A percentile compares a stretch with the other conserved stretches of the same genome.
Conservation (phyloP, 2,888 invertebrate genomes). For the Cephus sareptanus region DNA sequence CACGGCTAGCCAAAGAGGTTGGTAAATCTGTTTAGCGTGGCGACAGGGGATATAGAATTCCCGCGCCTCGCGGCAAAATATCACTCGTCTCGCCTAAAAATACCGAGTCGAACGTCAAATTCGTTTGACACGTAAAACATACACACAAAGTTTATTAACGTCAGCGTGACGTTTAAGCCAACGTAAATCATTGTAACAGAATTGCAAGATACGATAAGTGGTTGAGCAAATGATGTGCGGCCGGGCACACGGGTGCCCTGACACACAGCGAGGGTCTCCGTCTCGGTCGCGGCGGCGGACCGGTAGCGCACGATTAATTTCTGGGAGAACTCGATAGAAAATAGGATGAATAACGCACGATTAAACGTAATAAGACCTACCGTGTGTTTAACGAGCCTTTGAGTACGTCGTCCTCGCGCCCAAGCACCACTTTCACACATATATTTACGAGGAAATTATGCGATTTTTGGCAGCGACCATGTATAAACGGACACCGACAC, state of each 20-base stretch:
- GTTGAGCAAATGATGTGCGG: background rate
- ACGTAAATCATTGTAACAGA: background rate
- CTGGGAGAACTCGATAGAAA: background rate
- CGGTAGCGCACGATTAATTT: conserved; percentile 28
- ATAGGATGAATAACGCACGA: conserved; percentile 2
- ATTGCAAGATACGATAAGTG: background rate
- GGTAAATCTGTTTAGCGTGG: conserved; percentile 2
- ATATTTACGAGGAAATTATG: conserved; percentile 45
- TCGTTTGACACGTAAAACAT: conserved; percentile 1
- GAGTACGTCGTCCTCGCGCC: conserved; percentile 47
- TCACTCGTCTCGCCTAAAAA: conserved; percentile 23
- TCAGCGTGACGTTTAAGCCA: conserved; percentile 12
- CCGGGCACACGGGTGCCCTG: conserved; percentile 3
- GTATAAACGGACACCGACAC: conserved; percentile 63
- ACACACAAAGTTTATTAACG: conserved; percentile 11
- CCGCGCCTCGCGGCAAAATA: conserved; percentile 10
- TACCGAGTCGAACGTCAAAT: conserved; percentile 21
- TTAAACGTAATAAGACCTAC: conserved; percentile 39
- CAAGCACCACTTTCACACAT: conserved; percentile 56
- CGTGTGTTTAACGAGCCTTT: conserved; percentile 47
- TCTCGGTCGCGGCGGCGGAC: conserved; percentile 24
- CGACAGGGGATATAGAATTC: background rate
- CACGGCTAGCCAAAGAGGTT: background rate
- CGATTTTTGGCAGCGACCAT: conserved; percentile 55
- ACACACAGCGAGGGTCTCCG: background rate